These are phyloP conservation scores for Aurelia aurita DNA, from an alignment of 30 jellyfish, hydroid and myxozoan species.

Conservation along the genomic window DNA sequence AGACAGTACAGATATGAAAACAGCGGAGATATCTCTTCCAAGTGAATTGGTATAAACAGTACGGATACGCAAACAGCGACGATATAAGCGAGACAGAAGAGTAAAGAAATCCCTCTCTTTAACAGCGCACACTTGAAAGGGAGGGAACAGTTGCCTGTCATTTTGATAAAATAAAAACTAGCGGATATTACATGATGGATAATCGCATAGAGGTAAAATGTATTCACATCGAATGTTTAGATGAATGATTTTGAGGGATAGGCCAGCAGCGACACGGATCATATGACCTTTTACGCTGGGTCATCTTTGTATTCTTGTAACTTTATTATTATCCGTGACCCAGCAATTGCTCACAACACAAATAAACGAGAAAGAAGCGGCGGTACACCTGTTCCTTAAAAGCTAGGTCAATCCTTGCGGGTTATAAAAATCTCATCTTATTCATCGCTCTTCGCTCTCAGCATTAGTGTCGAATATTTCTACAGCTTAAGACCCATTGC, in stretches of 20 bases:
- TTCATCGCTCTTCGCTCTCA: too few relatives aligned
- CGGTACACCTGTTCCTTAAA: conserved; percentile 52
- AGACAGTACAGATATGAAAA: too few relatives aligned
- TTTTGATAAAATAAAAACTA: background rate
- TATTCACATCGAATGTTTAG: conserved; percentile 1
- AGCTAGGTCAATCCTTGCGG: conserved; percentile 28
- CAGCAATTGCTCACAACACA: conserved; percentile 24
- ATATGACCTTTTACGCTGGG: conserved; percentile 64
- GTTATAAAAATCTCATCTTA: too few relatives aligned
- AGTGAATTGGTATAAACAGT: too few relatives aligned
- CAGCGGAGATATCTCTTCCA: too few relatives aligned
- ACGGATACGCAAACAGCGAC: too few relatives aligned
- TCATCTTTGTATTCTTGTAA: conserved; percentile 36
- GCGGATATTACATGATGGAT: background rate
- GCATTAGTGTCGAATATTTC: too few relatives aligned
- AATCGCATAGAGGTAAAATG: conserved; percentile 12
- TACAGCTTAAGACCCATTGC: too few relatives aligned
- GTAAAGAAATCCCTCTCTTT: background rate
- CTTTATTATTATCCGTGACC: conserved; percentile 53
- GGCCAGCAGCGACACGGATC: conserved; percentile 10
- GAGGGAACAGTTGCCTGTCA: background rate
- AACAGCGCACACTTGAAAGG: conserved; percentile 10
- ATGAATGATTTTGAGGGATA: too few relatives aligned
- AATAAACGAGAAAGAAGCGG: conserved; percentile 24
- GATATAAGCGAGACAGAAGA: too few relatives aligned